Evolutionary conservation across 2,797 vertebrate species (phyloP), one percentile per base, ranked within the genome.

Genomic region (Limosa lapponica): DNA sequence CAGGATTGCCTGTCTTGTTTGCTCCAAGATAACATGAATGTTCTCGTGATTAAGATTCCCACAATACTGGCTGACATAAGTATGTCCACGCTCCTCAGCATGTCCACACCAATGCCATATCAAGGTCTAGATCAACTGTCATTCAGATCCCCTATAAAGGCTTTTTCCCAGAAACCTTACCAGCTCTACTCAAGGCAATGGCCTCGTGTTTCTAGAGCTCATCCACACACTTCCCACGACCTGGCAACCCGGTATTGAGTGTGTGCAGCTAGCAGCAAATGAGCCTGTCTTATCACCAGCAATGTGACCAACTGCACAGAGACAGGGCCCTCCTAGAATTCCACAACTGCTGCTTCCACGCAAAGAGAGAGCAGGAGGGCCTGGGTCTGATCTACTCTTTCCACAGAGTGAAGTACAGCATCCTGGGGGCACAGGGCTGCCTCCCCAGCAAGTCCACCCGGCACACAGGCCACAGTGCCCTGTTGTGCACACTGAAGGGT

Each of bases 321-420:
- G 14, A 58, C 16, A 66, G 17, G 5, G 15, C 10, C 4, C 16
- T 81, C 27, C 58, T 51, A 23, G 27, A 72, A 36, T 16, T 27
- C 55, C 46, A 27, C 0, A 0, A 28, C 39, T 43, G 36, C 36
- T 81, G 7, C 46, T 80, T 8, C 16, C 4, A 2, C 27, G 46
- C 37, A n/a, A 16, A 59, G 22, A 73, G 30, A 13, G 19, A 6
- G 8, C 32, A 28, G 15, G 22, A 78, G 34, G 44, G 46, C 16
- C 13, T 34, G 23, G 14, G 4, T 24, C 8, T 44, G 25, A 2
- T n/a, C 23, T 74, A 19, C 20, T 66, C 3, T 85, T 51, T 59
- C 39, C 2, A 1, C 23, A 48, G 51, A 46, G 13, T 0, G 0
- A 52, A 34, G 18, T 18, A 15, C 13, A 70, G 65, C 16, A 51